Base-by-base conservation (phyloP, 2,888 invertebrate genomes). In the Dendrolimus pini region DNA sequence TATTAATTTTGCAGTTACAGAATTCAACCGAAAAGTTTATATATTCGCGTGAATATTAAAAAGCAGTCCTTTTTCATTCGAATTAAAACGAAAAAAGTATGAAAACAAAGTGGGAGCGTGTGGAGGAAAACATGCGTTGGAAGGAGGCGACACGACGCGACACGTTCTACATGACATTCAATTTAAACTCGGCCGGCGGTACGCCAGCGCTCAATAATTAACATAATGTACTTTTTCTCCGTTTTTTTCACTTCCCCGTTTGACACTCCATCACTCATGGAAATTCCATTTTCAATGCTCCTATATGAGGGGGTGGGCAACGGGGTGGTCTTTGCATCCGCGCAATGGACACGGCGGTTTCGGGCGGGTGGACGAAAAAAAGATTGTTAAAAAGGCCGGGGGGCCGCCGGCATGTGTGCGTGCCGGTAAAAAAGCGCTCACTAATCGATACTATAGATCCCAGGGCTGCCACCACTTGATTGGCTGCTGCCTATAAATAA, bases 231-330 rank as follows among this genome's bases (percentile, higher is more conserved):
- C 85, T 87, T 89, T 90, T 89, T 85, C 88, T 89, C 85, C 84
- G 71, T 88, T 89, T 89, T 30, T 89, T 87, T 80, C 85, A 84
- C 83, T 85, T 55, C 88, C 83, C 82, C 88, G 89, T 89, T 89
- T 90, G 90, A 89, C 90, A 90, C 89, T 90, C 89, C 90, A 90
- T 90, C 90, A 90, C 88, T 90, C 90, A 90, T 87, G 90, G 89
- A 90, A 90, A 90, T 89, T 89, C 90, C 90, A 89, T 89, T 90
- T 89, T 89, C 88, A 89, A 89, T 89, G 89, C 85, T 85, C 86
- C 79, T 83, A 81, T 84, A 82, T 80, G 83, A 82, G 84, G 80
- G 83, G 80, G 71, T 84, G 82, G 80, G 78, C 61, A 67, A 73
- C 72, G 78, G 85, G 89, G 87, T 82, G 89, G 88, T 85, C 88